These are phyloP conservation scores for Marcusenius ussheri DNA, from an alignment of 2,113 vertebrate genomes.

Conservation along the genomic window DNA sequence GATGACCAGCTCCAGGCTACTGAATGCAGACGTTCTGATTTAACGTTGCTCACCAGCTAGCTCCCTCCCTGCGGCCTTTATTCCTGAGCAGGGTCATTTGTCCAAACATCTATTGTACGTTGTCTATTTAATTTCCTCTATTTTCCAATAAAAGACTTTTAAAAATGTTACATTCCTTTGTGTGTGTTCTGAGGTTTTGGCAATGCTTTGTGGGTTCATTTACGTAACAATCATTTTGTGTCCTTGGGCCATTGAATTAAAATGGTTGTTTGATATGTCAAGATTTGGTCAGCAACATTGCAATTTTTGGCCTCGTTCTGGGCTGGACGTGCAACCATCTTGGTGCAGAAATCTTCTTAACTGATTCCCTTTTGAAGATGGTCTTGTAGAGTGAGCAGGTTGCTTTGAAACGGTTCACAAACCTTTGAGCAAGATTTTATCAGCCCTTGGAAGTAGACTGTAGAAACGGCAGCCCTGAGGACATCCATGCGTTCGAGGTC, in stretches of 20 bases:
- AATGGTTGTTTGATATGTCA: background rate
- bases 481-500: background rate
- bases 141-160: constrained; percentile 24
- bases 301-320: background rate
- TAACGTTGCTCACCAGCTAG: background rate
- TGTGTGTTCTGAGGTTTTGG: background rate
- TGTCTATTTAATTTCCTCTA: constrained; percentile 28
- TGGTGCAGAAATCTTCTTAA: background rate
- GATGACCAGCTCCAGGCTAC: background rate
- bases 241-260: background rate
- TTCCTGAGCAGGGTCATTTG: constrained; percentile 13
- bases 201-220: background rate
- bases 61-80: constrained; percentile 10
- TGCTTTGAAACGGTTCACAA: background rate
- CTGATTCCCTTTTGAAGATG: background rate
- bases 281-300: background rate
- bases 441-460: background rate
- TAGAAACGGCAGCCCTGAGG: background rate
- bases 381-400: background rate
- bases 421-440: background rate
- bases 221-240: background rate
- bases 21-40: constrained; percentile 10
- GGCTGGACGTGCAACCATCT: background rate
- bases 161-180: background rate
- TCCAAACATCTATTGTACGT: constrained; percentile 20